A percentile compares a stretch with the other conserved stretches of the same genome.
phyloP scores from a whole-genome alignment of 2,888 invertebrate genomes.

The Monochamus alternatus region DNA sequence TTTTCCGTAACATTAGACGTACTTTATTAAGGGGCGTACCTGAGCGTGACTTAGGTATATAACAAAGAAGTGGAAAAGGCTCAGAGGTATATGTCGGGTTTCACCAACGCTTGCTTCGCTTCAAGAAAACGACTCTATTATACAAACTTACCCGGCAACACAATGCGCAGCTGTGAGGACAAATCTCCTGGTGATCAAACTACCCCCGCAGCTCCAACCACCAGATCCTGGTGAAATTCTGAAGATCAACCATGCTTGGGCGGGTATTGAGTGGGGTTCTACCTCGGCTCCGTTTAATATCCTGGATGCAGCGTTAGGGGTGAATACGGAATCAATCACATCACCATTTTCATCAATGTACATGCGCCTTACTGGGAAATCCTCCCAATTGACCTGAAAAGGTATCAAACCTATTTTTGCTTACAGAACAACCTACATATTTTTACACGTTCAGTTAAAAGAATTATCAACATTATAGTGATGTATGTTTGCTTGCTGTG shows the following conservation, averaged over 20 bases:
- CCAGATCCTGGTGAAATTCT: neutral
- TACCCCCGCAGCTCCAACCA: conserved; percentile 21
- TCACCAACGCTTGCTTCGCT: too few relatives aligned
- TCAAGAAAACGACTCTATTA: too few relatives aligned
- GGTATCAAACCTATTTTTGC: neutral
- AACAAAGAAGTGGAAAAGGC: too few relatives aligned
- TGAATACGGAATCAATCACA: neutral
- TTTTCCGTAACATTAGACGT: too few relatives aligned
- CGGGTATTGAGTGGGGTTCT: conserved; percentile 5
- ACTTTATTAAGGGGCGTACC: too few relatives aligned
- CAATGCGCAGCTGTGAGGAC: conserved; percentile 24
- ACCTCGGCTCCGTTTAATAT: conserved; percentile 15
- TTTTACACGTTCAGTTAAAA: too few relatives aligned
- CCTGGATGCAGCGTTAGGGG: neutral
- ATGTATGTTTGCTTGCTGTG: too few relatives aligned
- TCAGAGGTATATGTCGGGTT: too few relatives aligned
- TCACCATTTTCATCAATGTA: neutral
- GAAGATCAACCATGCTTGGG: conserved; percentile 13
- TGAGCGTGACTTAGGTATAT: too few relatives aligned
- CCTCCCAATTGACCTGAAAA: neutral
- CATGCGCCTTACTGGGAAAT: conserved; percentile 21
- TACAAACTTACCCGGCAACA: conserved; percentile 13
- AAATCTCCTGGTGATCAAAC: neutral
- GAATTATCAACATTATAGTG: too few relatives aligned
- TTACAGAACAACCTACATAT: too few relatives aligned